phyloP scores from a whole-genome alignment of 2,888 invertebrate genomes.

The Drosophila antonietae region DNA sequence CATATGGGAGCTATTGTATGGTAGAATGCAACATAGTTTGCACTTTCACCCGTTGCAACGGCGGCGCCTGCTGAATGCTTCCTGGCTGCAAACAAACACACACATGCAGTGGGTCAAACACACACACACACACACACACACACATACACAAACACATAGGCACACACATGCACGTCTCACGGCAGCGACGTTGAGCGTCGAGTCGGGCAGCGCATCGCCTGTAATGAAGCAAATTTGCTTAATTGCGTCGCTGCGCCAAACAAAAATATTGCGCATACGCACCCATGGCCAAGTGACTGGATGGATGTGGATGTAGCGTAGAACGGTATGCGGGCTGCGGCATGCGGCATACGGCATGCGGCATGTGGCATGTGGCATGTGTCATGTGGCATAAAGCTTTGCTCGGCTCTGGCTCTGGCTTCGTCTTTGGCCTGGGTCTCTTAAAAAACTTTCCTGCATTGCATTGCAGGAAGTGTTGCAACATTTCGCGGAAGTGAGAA shows the following conservation, averaged over 20 bases:
- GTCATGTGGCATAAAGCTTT: slow-evolving; percentile 19
- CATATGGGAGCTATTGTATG: slow-evolving; percentile 25
- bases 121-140: slow-evolving; percentile 17
- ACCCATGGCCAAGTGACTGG: slow-evolving; percentile 27
- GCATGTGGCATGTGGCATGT: slow-evolving; percentile 19
- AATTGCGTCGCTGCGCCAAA: slow-evolving; percentile 64
- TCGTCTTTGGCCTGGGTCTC: slow-evolving; percentile 4
- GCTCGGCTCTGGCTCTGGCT: slow-evolving; percentile 11
- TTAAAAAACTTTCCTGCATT: slow-evolving; percentile 56
- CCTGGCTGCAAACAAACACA: slow-evolving; percentile 50
- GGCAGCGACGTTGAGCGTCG: slow-evolving; percentile 19
- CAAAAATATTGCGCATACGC: slow-evolving; percentile 67
- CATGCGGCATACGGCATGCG: slow-evolving; percentile 12
- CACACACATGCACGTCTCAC: neutral
- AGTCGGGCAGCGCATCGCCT: slow-evolving; percentile 40
- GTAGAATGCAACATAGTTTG: slow-evolving; percentile 65
- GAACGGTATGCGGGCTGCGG: slow-evolving; percentile 10
- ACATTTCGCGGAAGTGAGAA: slow-evolving; percentile 66
- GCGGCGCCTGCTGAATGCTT: slow-evolving; percentile 51
- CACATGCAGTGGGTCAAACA: slow-evolving; percentile 38
- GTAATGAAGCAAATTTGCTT: slow-evolving; percentile 71
- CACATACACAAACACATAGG: slow-evolving; percentile 8
- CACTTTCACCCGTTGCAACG: slow-evolving; percentile 57
- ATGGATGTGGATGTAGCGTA: neutral
- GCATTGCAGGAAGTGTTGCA: slow-evolving; percentile 67